These are phyloP conservation scores for Melanaphis sacchari DNA, from an alignment of 1,140 invertebrate species.

Conservation along the genomic window DNA sequence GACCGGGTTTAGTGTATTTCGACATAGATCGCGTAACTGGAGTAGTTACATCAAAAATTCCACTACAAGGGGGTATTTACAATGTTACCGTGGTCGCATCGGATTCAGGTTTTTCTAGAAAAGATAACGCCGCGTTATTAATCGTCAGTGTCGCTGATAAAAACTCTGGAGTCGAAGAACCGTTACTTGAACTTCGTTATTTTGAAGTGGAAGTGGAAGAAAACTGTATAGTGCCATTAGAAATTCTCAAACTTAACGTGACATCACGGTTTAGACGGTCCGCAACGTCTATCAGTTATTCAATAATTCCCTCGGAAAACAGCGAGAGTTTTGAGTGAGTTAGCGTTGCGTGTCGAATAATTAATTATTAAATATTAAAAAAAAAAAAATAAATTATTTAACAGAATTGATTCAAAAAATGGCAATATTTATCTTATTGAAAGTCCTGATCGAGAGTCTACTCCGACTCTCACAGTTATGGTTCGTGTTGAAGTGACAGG, in stretches of 20 bases:
- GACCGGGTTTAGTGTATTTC: slow-evolving; percentile 73
- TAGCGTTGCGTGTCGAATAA: neutral
- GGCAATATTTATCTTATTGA: slow-evolving; percentile 74
- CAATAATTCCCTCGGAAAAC: slow-evolving; percentile 62
- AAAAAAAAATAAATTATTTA: too few relatives aligned
- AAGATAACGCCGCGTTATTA: slow-evolving; percentile 79
- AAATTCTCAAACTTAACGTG: slow-evolving; percentile 75
- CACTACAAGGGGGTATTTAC: slow-evolving; percentile 70
- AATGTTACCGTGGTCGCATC: slow-evolving; percentile 83
- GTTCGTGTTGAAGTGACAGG: slow-evolving; percentile 74
- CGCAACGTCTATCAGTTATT: slow-evolving; percentile 45
- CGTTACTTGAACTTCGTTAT: slow-evolving; percentile 75
- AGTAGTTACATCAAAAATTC: slow-evolving; percentile 75
- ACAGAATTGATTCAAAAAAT: slow-evolving; percentile 75
- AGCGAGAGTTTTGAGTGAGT: slow-evolving; percentile 59
- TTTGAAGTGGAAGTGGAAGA: slow-evolving; percentile 81
- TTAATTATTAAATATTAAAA: neutral
- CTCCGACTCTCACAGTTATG: slow-evolving; percentile 72
- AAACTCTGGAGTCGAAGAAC: slow-evolving; percentile 66
- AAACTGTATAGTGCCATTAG: slow-evolving; percentile 74
- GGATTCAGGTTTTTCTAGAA: slow-evolving; percentile 80
- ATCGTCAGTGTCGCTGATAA: slow-evolving; percentile 73
- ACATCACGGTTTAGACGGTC: slow-evolving; percentile 60
- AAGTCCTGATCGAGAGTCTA: slow-evolving; percentile 74
- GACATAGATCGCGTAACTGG: slow-evolving; percentile 82